Percentiles rank a stretch among this genome's conserved stretches.
phyloP scores from a whole-genome alignment of 2,888 invertebrate genomes.

The Diabrotica balteata region DNA sequence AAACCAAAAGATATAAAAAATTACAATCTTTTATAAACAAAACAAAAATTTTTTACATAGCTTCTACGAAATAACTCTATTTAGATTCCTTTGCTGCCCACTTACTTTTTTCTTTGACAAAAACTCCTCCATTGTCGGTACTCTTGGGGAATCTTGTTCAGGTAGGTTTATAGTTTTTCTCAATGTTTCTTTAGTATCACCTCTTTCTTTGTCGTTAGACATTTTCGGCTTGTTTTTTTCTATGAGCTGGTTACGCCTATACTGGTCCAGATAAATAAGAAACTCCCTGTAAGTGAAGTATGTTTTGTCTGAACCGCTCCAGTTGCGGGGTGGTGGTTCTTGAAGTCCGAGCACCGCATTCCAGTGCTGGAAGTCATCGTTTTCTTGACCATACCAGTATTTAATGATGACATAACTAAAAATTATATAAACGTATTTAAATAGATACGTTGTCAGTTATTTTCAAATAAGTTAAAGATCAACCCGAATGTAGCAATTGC shows the following conservation, averaged over 20 bases:
- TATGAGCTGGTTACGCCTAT: conserved; percentile 62
- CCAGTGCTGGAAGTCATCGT: conserved; percentile 76
- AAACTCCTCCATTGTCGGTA: conserved; percentile 66
- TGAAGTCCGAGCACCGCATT: conserved; percentile 72
- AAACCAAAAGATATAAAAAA: background rate
- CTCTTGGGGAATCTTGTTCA: conserved; percentile 60
- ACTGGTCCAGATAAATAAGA: conserved; percentile 70
- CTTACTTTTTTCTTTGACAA: conserved; percentile 60
- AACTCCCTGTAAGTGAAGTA: conserved; percentile 76
- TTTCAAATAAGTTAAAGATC: too few relatives aligned
- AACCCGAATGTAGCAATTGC: too few relatives aligned
- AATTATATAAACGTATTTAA: too few relatives aligned
- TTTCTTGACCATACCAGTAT: conserved; percentile 77
- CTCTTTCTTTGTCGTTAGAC: conserved; percentile 10
- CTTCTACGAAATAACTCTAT: conserved; percentile 43
- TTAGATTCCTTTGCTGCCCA: conserved; percentile 45
- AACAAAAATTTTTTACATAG: conserved; percentile 20
- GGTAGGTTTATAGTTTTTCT: conserved; percentile 16
- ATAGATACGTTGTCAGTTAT: too few relatives aligned
- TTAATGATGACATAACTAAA: conserved; percentile 78
- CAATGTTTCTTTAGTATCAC: conserved; percentile 1
- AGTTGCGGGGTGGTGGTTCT: conserved; percentile 77
- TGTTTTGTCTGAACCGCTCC: conserved; percentile 72
- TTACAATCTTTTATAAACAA: conserved; percentile 10
- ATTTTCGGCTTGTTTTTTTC: conserved; percentile 47